These are phyloP conservation scores for Euthynnus affinis DNA, from an alignment of 2,797 vertebrate species.

Conservation along the genomic window DNA sequence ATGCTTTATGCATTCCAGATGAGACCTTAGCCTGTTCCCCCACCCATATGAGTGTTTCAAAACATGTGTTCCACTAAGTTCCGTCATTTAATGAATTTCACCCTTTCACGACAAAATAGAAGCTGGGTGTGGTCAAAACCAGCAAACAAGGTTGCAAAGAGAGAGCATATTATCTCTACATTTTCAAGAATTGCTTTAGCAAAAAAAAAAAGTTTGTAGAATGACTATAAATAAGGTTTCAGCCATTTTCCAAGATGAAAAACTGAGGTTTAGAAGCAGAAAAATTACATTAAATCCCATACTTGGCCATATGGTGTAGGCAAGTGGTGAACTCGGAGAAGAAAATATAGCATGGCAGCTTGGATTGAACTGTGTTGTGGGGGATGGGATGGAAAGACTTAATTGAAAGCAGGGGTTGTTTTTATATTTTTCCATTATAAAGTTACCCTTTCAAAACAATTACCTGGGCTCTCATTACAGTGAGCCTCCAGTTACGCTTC, in stretches of 20 bases:
- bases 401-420: constrained; percentile 86
- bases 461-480: constrained; percentile 78
- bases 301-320: constrained; percentile 45
- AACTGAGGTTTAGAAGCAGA: constrained; percentile 38
- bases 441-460: constrained; percentile 82
- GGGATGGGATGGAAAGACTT: constrained; percentile 74
- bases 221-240: background rate
- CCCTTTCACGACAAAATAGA: constrained; percentile 50
- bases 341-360: constrained; percentile 70
- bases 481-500: constrained; percentile 41
- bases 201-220: background rate
- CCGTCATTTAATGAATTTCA: constrained; percentile 62
- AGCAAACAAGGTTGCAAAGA: constrained; percentile 37
- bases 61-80: constrained; percentile 71
- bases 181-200: constrained; percentile 19
- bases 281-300: constrained; percentile 59
- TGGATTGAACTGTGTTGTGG: constrained; percentile 50
- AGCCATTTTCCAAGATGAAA: background rate
- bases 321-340: constrained; percentile 57
- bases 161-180: background rate
- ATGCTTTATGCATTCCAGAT: constrained; percentile 86
- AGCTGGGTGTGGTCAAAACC: constrained; percentile 68
- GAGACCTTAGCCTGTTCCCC: constrained; percentile 71
- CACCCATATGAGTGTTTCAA: constrained; percentile 69
- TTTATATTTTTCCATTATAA: constrained; percentile 85